phyloP scores from a whole-genome alignment of 2,888 invertebrate species.

The Eupelmus urozonus region DNA sequence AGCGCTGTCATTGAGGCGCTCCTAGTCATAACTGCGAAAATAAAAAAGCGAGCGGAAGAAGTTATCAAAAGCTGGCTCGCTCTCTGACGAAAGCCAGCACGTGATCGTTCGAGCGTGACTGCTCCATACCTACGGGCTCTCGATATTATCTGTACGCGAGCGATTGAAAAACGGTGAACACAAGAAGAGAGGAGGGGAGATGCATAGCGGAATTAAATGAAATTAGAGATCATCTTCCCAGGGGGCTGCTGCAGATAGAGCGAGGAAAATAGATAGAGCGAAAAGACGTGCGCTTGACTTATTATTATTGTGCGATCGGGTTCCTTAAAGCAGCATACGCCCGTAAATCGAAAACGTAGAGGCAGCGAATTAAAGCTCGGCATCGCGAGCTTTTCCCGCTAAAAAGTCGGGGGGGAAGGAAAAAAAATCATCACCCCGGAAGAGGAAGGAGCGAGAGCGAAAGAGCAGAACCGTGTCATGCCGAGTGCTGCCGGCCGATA shows the following conservation, averaged over 20 bases:
- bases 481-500: not conserved
- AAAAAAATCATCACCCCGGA: conserved; percentile 8
- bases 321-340: conserved; percentile 18
- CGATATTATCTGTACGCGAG: not conserved
- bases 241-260: not conserved
- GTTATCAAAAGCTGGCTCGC: conserved; percentile 6
- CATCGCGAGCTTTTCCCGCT: too few species aligned
- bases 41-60: conserved; percentile 19
- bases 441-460: conserved; percentile 10
- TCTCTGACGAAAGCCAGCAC: conserved; percentile 12
- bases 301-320: conserved; percentile 26
- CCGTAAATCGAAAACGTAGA: not conserved
- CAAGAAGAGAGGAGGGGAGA: not conserved
- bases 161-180: not conserved
- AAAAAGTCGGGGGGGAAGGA: not conserved
- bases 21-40: not conserved
- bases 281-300: not conserved
- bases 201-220: conserved; percentile 18
- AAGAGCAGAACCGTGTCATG: conserved; percentile 56
- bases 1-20: not conserved
- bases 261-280: not conserved
- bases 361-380: not conserved
- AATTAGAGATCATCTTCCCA: conserved; percentile 4
- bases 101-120: conserved; percentile 19
- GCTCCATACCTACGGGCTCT: too few species aligned